Evolutionary conservation across 2,797 vertebrate species (phyloP).

Genomic region (Sebastes minor): DNA sequence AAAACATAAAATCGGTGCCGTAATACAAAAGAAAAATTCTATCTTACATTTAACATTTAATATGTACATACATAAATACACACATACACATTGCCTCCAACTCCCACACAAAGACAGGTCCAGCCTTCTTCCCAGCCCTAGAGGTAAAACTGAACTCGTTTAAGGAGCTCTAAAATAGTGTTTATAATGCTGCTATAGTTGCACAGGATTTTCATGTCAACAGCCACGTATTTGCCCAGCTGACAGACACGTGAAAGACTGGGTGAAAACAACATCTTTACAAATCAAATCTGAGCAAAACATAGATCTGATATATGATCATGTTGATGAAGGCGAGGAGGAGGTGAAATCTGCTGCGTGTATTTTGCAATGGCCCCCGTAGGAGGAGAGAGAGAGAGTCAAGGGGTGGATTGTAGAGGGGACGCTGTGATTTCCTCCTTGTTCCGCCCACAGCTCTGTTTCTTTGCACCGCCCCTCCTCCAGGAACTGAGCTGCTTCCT

Average conservation of each 20-base stretch:
- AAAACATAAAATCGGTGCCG: no score
- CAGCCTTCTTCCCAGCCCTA: no score
- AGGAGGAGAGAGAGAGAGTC: neutral
- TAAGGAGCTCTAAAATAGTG: neutral
- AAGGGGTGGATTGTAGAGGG: neutral
- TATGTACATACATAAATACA: no score
- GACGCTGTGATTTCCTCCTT: slow-evolving; percentile 49
- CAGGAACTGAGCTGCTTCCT: slow-evolving; percentile 65
- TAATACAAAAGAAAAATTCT: no score
- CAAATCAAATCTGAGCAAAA: neutral
- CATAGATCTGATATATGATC: slow-evolving; percentile 16
- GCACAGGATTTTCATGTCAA: slow-evolving; percentile 27
- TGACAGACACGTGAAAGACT: neutral
- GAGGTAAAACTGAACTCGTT: neutral
- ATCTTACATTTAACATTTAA: no score
- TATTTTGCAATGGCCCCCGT: slow-evolving; percentile 17
- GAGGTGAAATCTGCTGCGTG: slow-evolving; percentile 30
- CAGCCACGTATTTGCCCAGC: slow-evolving; percentile 5
- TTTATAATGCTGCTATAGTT: neutral
- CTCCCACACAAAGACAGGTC: no score
- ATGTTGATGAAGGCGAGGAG: neutral
- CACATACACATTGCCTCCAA: no score
- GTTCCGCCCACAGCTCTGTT: slow-evolving; percentile 49
- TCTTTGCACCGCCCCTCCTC: slow-evolving; percentile 59
- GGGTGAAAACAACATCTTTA: neutral